phyloP scores from a whole-genome alignment of 2,113 vertebrate species.

The Anguilla japonica region DNA sequence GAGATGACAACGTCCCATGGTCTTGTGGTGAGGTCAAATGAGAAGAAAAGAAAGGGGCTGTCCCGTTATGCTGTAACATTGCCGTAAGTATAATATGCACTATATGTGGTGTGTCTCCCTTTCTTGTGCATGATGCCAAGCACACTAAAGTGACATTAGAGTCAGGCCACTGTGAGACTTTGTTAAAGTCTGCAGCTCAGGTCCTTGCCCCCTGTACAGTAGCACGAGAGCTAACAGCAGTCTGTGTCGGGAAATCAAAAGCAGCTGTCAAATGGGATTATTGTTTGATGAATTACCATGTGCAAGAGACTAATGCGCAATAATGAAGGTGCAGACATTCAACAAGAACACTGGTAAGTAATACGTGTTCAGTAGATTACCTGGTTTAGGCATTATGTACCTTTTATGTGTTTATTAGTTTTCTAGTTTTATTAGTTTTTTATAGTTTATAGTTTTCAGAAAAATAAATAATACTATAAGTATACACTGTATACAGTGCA shows the following conservation, averaged over 20 bases:
- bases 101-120: neutral
- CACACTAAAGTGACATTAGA: too few species aligned
- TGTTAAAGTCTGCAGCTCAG: too few species aligned
- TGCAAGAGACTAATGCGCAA: neutral
- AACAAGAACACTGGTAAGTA: neutral
- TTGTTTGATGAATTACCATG: neutral
- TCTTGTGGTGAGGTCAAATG: neutral
- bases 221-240: neutral
- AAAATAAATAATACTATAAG: too few species aligned
- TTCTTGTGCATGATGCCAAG: neutral
- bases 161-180: neutral
- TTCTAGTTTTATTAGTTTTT: too few species aligned
- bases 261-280: neutral
- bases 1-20: neutral
- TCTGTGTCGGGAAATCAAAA: constrained; percentile 3
- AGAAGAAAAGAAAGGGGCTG: neutral
- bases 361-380: too few species aligned
- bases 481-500: too few species aligned
- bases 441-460: too few species aligned
- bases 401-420: too few species aligned
- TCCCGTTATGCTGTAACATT: neutral
- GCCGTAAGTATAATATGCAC: neutral
- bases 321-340: neutral
- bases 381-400: too few species aligned
- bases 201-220: neutral